These are phyloP conservation scores for Tetropium fuscum DNA, from an alignment of 2,888 invertebrate species.

Conservation along the genomic window DNA sequence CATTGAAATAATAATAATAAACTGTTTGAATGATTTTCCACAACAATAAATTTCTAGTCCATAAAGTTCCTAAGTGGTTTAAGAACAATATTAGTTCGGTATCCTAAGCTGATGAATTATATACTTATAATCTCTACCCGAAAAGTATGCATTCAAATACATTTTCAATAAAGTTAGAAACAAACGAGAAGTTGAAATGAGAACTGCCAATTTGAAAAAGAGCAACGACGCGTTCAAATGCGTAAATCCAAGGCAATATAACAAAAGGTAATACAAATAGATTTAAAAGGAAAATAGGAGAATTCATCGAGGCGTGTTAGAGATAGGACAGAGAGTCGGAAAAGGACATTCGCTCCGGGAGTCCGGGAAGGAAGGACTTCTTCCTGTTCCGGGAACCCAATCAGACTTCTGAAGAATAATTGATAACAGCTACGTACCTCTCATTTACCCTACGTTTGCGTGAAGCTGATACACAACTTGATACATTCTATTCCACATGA, in stretches of 20 bases:
- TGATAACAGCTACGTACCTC: slow-evolving; percentile 55
- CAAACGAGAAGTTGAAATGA: background rate
- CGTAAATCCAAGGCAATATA: slow-evolving; percentile 5
- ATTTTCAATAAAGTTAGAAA: too few relatives aligned
- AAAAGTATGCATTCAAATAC: too few relatives aligned
- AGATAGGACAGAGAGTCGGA: slow-evolving; percentile 60
- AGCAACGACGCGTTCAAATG: background rate
- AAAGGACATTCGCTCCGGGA: slow-evolving; percentile 66
- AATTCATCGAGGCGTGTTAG: slow-evolving; percentile 53
- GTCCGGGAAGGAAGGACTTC: slow-evolving; percentile 66
- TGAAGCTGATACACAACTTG: background rate
- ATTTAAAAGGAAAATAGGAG: slow-evolving; percentile 51
- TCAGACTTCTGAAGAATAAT: slow-evolving; percentile 61
- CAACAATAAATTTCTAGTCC: too few relatives aligned
- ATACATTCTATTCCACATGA: slow-evolving; percentile 1
- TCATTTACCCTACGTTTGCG: slow-evolving; percentile 15
- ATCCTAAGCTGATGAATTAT: too few relatives aligned
- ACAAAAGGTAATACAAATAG: slow-evolving; percentile 46
- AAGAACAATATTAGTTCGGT: too few relatives aligned
- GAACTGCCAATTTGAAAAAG: background rate
- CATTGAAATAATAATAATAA: too few relatives aligned
- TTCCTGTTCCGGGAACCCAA: slow-evolving; percentile 66
- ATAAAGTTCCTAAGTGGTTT: too few relatives aligned
- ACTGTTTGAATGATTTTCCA: too few relatives aligned
- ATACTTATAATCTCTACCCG: too few relatives aligned